These are phyloP conservation scores for Poecilia wingei DNA, from an alignment of 2,797 vertebrate genomes.

Conservation along the genomic window DNA sequence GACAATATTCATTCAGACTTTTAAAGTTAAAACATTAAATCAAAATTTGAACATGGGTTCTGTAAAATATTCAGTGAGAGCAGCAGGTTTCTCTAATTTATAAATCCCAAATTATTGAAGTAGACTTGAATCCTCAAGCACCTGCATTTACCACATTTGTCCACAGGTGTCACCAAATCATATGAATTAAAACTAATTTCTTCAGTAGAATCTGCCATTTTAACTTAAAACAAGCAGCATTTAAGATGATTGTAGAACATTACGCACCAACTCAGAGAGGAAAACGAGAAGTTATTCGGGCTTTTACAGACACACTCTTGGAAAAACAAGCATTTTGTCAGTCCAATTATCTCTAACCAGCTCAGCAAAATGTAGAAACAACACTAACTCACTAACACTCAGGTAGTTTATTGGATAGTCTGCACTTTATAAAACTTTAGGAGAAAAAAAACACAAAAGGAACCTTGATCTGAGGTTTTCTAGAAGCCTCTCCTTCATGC, in stretches of 20 bases:
- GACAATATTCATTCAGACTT: background rate
- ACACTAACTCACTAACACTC: conserved; percentile 76
- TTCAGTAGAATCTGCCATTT: conserved; percentile 1
- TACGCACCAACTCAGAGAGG: background rate
- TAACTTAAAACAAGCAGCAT: background rate
- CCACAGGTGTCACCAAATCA: conserved; percentile 7
- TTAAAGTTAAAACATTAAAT: background rate
- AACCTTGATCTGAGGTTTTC: conserved; percentile 33
- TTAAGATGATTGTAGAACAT: background rate
- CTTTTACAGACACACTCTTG: background rate
- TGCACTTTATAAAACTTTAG: conserved; percentile 78
- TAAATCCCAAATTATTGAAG: background rate
- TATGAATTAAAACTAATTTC: conserved; percentile 12
- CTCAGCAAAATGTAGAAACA: conserved; percentile 46
- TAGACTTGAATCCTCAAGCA: background rate
- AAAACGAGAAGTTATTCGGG: background rate
- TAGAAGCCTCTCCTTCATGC: conserved; percentile 34
- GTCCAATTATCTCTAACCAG: conserved; percentile 18
- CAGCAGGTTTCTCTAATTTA: background rate
- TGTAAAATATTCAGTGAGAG: background rate
- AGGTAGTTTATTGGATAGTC: conserved; percentile 77
- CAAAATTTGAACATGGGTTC: background rate
- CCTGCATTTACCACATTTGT: background rate
- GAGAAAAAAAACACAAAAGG: conserved; percentile 19
- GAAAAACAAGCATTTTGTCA: background rate